Conservation (phyloP, 2,888 invertebrate genomes). For the Gisinianus flammeolus region DNA sequence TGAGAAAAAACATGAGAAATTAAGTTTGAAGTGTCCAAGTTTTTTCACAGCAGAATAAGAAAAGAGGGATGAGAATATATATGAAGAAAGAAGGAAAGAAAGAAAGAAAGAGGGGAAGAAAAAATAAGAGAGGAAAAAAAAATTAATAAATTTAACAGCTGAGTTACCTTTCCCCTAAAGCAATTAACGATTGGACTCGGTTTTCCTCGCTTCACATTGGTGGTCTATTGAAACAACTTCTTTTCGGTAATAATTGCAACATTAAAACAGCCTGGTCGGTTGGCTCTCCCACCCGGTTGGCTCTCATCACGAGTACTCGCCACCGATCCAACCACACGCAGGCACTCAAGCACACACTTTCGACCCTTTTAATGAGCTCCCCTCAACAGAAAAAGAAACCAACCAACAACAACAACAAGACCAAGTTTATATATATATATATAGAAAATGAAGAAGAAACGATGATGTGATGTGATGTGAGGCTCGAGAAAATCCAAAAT, state of each 20-base stretch:
- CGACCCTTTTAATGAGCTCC: slow-evolving; percentile 24
- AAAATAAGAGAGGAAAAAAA: slow-evolving; percentile 23
- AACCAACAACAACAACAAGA: neutral
- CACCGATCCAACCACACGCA: neutral
- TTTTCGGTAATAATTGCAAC: slow-evolving; percentile 38
- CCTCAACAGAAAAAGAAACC: neutral
- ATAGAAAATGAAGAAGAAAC: too few relatives aligned
- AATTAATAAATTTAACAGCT: slow-evolving; percentile 34
- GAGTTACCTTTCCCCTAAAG: slow-evolving; percentile 35
- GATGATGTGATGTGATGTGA: too few relatives aligned
- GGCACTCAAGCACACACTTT: slow-evolving; percentile 9
- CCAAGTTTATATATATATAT: neutral
- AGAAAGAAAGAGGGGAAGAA: neutral
- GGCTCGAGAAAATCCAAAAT: neutral
- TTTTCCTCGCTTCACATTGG: slow-evolving; percentile 41
- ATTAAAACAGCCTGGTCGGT: too few relatives aligned
- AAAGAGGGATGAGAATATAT: too few relatives aligned
- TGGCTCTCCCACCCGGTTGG: slow-evolving; percentile 2
- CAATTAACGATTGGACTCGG: slow-evolving; percentile 40
- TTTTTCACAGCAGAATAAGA: neutral
- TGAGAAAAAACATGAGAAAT: slow-evolving; percentile 9
- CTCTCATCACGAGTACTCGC: too few relatives aligned
- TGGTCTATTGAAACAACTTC: slow-evolving; percentile 42
- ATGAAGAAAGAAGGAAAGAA: neutral
- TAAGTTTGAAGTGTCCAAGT: slow-evolving; percentile 2